Percentiles rank a stretch among this genome's conserved stretches.
Evolutionary conservation across 2,797 vertebrate genomes (phyloP).

Genomic region (Nothura maculosa): DNA sequence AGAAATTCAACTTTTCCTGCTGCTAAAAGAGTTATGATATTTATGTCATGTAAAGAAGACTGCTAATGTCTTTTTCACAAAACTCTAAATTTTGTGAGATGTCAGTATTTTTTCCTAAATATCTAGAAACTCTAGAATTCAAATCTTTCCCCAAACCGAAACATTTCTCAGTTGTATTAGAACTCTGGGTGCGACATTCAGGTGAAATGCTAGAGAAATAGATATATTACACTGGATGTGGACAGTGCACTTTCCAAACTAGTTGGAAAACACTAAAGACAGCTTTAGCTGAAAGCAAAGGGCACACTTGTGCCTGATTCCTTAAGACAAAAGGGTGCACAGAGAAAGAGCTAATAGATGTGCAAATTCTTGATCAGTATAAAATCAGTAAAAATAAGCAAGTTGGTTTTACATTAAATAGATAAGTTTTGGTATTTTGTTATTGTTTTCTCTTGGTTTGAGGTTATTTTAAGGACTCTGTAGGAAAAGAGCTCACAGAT

Average conservation of each 20-base stretch:
- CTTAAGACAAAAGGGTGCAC: background rate
- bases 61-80: background rate
- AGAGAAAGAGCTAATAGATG: background rate
- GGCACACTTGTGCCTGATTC: background rate
- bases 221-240: background rate
- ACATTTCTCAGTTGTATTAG: background rate
- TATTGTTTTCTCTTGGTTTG: background rate
- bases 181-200: background rate
- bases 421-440: background rate
- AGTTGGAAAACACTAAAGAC: too few species aligned
- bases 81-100: background rate
- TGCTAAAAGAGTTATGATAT: background rate
- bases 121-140: background rate
- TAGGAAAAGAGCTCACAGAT: background rate
- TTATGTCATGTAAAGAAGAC: background rate
- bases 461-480: background rate
- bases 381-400: background rate
- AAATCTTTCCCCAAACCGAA: background rate
- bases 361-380: background rate
- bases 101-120: background rate
- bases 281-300: background rate
- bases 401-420: background rate
- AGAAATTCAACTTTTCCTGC: background rate
- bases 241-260: background rate
- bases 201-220: background rate